Base-by-base conservation (phyloP, 1,140 invertebrate species). In the Lordiphosa collinella region DNA sequence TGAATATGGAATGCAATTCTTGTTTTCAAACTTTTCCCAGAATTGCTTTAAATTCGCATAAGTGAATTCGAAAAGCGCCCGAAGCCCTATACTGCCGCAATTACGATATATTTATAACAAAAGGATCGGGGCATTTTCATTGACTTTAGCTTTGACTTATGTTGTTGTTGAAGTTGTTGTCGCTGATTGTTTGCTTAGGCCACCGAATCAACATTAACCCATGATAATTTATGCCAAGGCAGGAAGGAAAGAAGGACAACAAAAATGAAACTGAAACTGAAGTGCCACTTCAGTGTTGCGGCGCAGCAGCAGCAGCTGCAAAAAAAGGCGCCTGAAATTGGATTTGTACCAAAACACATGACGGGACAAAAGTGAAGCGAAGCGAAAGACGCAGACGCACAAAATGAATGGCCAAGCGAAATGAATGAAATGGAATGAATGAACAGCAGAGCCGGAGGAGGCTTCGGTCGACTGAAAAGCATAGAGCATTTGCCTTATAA, bases 281-380 rank as follows among this genome's bases (percentile, higher is more conserved):
- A 66, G 50, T 66, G 57, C 52, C 36, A 60, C 66, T 65, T 51
- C 35, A 48, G 22, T 37, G 53, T 66, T 70, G 56, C 66, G 48
- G 36, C 11, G 54, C 50, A 48, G 63, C 49, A 61, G 16, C 51
- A 32, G 59, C 48, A 51, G 53, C 14, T 12, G 48, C 46, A 58
- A 51, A 64, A 76, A 66, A 68, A 67, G 63, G 38, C 57, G 43
- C 43, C 66, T 71, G 51, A 82, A 82, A 82, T 75, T 67, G 51
- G 75, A 80, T 80, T 80, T 75, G 54, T 52, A 68, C 47, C 41
- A 49, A 36, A 79, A 56, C 54, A 57, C 53, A 80, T 65, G 56
- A 46, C 44, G 37, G 41, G 13, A 51, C 47, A 56, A 46, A 36
- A 52, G 51, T 29, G 32, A 57, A 54, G 29, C 18, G 37, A 36